These are phyloP conservation scores for Helobdella robusta DNA, from an alignment of 2,888 invertebrate genomes.

Conservation along the genomic window DNA sequence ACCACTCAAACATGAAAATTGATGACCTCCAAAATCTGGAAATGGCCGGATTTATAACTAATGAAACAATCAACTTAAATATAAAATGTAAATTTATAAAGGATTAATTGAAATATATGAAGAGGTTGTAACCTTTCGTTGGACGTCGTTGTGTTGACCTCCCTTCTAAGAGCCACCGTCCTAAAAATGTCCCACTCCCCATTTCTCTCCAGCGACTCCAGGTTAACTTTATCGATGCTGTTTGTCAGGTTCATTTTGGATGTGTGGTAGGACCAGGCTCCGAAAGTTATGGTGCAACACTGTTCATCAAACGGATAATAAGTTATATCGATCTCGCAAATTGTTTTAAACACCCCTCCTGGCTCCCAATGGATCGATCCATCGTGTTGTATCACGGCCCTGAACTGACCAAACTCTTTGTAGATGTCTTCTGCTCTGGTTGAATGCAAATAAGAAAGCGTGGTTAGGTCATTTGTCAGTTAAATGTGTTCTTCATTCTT, in stretches of 20 bases:
- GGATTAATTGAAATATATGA: neutral
- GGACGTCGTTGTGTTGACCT: constrained; percentile 17
- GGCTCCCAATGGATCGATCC: constrained; percentile 38
- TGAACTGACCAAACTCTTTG: constrained; percentile 37
- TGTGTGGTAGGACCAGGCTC: constrained; percentile 37
- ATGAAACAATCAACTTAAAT: too few species aligned
- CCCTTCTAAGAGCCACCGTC: constrained; percentile 26
- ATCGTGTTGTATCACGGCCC: constrained; percentile 33
- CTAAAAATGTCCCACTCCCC: constrained; percentile 36
- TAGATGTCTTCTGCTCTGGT: constrained; percentile 37
- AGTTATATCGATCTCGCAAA: constrained; percentile 38
- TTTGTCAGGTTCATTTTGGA: constrained; percentile 37
- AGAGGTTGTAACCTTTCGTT: constrained; percentile 10
- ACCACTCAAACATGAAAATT: too few species aligned
- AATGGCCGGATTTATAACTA: too few species aligned
- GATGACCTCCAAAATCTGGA: too few species aligned
- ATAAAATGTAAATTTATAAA: too few species aligned
- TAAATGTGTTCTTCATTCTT: too few species aligned
- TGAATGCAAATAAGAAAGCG: neutral
- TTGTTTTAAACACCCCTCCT: constrained; percentile 37
- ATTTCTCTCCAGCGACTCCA: constrained; percentile 35
- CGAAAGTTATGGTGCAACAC: constrained; percentile 35
- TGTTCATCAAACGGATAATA: constrained; percentile 38
- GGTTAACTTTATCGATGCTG: constrained; percentile 30
- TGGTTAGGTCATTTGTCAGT: too few species aligned